A percentile compares a stretch with the other conserved stretches of the same genome.
Evolutionary conservation across 2,113 vertebrate species (phyloP).

Genomic region (Osmerus mordax): DNA sequence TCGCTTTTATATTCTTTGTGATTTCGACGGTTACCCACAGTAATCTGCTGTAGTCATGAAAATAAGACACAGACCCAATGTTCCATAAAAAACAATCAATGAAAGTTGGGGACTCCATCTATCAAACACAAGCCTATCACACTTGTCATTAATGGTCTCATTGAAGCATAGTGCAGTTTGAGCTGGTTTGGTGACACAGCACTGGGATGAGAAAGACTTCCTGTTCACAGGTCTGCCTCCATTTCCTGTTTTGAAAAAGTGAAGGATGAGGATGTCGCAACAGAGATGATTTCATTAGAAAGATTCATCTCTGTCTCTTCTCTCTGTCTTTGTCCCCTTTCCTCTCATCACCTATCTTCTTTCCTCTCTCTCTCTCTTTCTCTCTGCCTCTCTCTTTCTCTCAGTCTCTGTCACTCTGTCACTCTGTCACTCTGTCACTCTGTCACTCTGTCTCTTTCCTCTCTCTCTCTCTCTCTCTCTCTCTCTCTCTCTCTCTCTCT

Average conservation of each 20-base stretch:
- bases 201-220: too few species aligned
- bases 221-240: slow-evolving; percentile 22
- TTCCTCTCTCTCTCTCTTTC: neutral
- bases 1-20: too few species aligned
- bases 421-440: neutral
- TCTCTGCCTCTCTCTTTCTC: neutral
- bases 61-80: slow-evolving; percentile 26
- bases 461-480: neutral
- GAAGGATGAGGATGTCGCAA: slow-evolving; percentile 12
- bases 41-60: too few species aligned
- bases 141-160: slow-evolving; percentile 53
- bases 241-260: slow-evolving; percentile 37
- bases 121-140: slow-evolving; percentile 53
- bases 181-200: slow-evolving; percentile 40
- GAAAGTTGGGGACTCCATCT: slow-evolving; percentile 37
- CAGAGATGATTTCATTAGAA: too few species aligned
- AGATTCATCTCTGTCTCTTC: neutral
- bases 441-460: neutral
- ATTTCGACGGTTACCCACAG: too few species aligned
- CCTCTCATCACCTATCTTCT: too few species aligned
- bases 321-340: neutral
- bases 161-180: slow-evolving; percentile 53
- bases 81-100: slow-evolving; percentile 45
- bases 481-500: neutral
- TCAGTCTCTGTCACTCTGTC: too few species aligned